Conservation (phyloP, 2,113 vertebrate genomes). For the Dendropsophus ebraccatus region DNA sequence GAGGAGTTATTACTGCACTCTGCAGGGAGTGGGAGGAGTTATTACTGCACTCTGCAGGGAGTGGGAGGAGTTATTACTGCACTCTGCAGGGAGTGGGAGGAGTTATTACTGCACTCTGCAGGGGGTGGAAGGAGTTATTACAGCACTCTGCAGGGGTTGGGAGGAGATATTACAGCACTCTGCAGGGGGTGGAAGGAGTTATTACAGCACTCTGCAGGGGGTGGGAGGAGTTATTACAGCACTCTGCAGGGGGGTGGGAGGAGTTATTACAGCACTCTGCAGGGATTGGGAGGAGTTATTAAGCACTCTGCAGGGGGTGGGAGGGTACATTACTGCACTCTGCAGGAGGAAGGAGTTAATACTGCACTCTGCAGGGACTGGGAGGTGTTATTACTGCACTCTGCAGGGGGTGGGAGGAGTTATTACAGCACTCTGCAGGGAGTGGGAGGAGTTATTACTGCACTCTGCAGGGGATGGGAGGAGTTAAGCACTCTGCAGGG, state of each 20-base stretch:
- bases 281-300: neutral
- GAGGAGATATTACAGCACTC: neutral
- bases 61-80: neutral
- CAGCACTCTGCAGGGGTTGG: neutral
- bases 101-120: neutral
- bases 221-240: neutral
- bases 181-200: neutral
- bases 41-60: neutral
- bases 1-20: too few relatives aligned
- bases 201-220: neutral
- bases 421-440: neutral
- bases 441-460: neutral
- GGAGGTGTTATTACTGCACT: neutral
- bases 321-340: neutral
- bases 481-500: neutral
- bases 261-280: neutral
- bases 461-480: neutral
- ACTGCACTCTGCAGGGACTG: neutral
- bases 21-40: neutral
- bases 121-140: neutral
- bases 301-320: neutral
- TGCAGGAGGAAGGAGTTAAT: neutral
- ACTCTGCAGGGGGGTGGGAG: neutral
- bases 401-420: neutral
- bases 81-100: neutral